phyloP scores from a whole-genome alignment of 2,888 invertebrate species.

The Perithous albicinctus region DNA sequence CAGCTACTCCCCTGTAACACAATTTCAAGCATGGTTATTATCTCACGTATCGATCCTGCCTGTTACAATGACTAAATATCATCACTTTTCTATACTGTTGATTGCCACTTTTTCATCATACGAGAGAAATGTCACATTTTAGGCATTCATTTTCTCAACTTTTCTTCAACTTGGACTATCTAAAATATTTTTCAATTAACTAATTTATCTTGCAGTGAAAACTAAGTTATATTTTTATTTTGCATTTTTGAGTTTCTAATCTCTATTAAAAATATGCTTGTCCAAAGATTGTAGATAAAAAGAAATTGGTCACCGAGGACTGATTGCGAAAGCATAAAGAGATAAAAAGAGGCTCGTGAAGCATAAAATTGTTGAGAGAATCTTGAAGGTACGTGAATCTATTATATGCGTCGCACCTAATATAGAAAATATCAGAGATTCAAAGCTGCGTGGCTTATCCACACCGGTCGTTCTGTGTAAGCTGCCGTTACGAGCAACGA shows the following conservation, averaged over 20 bases:
- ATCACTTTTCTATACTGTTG: background rate
- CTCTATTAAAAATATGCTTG: no score
- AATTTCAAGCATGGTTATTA: background rate
- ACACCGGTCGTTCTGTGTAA: background rate
- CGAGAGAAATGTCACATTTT: no score
- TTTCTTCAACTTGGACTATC: no score
- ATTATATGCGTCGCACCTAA: background rate
- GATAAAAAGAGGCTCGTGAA: background rate
- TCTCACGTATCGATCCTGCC: background rate
- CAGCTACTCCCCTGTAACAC: background rate
- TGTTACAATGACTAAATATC: background rate
- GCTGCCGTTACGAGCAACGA: background rate
- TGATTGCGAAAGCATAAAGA: background rate
- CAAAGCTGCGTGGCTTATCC: background rate
- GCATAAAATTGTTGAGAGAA: background rate
- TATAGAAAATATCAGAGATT: slow-evolving; percentile 24
- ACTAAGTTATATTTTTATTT: no score
- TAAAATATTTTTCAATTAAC: no score
- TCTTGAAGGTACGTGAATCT: background rate
- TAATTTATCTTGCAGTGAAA: no score
- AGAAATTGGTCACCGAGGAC: no score
- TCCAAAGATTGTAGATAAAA: no score
- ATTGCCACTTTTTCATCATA: background rate
- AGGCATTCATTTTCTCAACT: no score
- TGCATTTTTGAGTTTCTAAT: no score